Percentiles rank a stretch among this genome's conserved stretches.
phyloP scores from a whole-genome alignment of 2,797 vertebrate genomes.

The Pygocentrus nattereri region DNA sequence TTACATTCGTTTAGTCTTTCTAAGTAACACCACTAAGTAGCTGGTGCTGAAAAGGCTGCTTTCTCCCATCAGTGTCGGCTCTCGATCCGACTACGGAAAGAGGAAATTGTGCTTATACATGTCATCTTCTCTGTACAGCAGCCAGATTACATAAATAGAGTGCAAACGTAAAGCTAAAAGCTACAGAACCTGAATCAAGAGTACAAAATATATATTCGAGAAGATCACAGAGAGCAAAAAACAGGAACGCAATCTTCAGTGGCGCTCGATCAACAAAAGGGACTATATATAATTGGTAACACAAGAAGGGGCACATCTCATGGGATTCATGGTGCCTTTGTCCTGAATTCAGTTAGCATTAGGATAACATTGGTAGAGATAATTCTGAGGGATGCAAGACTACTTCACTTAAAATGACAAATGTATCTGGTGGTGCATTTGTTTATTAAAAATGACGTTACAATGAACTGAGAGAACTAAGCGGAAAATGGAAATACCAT shows the following conservation, averaged over 20 bases:
- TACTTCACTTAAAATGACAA: neutral
- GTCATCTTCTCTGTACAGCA: slow-evolving; percentile 62
- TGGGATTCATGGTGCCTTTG: neutral
- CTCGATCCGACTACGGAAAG: slow-evolving; percentile 35
- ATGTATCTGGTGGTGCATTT: neutral
- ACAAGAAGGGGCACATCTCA: neutral
- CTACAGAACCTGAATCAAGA: slow-evolving; percentile 56
- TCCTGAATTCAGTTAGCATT: neutral
- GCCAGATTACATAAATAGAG: slow-evolving; percentile 74
- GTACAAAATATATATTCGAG: slow-evolving; percentile 23
- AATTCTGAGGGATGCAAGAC: neutral
- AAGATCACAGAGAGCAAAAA: neutral
- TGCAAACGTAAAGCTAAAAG: slow-evolving; percentile 55
- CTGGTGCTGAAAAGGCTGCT: slow-evolving; percentile 12
- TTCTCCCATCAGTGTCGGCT: slow-evolving; percentile 24
- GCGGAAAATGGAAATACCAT: neutral
- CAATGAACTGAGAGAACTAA: neutral
- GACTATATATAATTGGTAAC: no score
- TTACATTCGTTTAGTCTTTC: slow-evolving; percentile 62
- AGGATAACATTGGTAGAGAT: neutral
- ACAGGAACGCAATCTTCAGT: neutral
- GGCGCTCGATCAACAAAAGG: neutral
- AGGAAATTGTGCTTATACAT: slow-evolving; percentile 69
- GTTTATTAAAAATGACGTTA: neutral
- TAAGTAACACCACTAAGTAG: slow-evolving; percentile 17